phyloP scores from a whole-genome alignment of 2,113 vertebrate species.

The Pluvialis apricaria region DNA sequence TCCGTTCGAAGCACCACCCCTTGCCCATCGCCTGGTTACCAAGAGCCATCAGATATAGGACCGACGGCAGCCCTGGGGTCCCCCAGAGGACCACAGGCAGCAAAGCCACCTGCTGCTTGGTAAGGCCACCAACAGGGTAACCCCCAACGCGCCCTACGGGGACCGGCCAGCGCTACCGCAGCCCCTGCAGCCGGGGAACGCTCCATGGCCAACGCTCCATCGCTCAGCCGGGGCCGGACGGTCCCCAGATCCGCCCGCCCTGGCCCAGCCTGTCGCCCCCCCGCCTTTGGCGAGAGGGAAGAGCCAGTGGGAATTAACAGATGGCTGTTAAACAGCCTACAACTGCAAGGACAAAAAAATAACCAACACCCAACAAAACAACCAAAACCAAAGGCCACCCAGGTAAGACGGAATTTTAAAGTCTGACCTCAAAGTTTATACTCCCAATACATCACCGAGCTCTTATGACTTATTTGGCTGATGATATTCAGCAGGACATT shows the following conservation, averaged over 20 bases:
- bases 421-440: not conserved
- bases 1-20: not conserved
- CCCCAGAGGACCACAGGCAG: not conserved
- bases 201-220: accelerated
- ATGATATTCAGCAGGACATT: not conserved
- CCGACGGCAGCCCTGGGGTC: not conserved
- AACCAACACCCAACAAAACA: not conserved
- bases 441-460: not conserved
- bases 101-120: accelerated
- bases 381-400: not conserved
- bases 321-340: not conserved
- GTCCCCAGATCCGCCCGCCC: not conserved
- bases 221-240: not conserved
- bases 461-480: not conserved
- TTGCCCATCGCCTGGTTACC: not conserved
- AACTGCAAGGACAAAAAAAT: not conserved
- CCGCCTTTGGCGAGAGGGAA: not conserved
- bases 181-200: accelerated
- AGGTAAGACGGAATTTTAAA: not conserved
- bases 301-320: not conserved
- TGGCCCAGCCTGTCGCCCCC: not conserved
- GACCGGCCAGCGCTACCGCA: not conserved
- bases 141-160: accelerated
- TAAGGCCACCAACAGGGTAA: accelerated
- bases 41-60: not conserved